These are phyloP conservation scores for Toxonevra muliebris DNA, from an alignment of 2,888 invertebrate species.

Conservation along the genomic window DNA sequence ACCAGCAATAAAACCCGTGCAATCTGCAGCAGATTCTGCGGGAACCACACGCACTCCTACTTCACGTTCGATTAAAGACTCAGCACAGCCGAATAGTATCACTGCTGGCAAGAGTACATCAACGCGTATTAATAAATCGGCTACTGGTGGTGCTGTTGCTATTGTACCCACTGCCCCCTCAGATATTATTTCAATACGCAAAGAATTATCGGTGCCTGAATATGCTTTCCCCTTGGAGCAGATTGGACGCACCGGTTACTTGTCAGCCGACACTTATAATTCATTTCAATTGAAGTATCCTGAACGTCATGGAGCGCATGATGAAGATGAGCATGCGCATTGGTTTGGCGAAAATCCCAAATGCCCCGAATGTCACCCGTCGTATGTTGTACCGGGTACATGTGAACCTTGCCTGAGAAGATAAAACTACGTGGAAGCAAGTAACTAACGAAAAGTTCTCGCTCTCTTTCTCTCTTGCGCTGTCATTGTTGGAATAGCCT, in stretches of 20 bases:
- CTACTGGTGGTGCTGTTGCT: slow-evolving; percentile 38
- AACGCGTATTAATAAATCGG: slow-evolving; percentile 51
- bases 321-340: slow-evolving; percentile 45
- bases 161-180: slow-evolving; percentile 25
- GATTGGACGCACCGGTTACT: slow-evolving; percentile 69
- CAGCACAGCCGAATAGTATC: slow-evolving; percentile 38
- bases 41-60: slow-evolving; percentile 47
- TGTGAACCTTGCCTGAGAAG: slow-evolving; percentile 73
- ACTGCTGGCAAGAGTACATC: slow-evolving; percentile 1
- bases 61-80: slow-evolving; percentile 56
- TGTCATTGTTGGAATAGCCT: no score
- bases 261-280: slow-evolving; percentile 68
- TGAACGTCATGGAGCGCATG: slow-evolving; percentile 55
- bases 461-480: no score
- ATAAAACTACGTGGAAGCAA: slow-evolving; percentile 41
- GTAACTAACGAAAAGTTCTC: no score
- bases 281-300: slow-evolving; percentile 71
- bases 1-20: background rate
- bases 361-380: slow-evolving; percentile 74
- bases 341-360: slow-evolving; percentile 71
- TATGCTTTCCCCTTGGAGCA: slow-evolving; percentile 71
- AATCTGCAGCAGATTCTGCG: background rate
- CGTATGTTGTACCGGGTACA: slow-evolving; percentile 70
- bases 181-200: slow-evolving; percentile 68
- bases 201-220: slow-evolving; percentile 71